Evolutionary conservation across 2,113 vertebrate genomes (phyloP).

Genomic region (Sus scrofa): DNA sequence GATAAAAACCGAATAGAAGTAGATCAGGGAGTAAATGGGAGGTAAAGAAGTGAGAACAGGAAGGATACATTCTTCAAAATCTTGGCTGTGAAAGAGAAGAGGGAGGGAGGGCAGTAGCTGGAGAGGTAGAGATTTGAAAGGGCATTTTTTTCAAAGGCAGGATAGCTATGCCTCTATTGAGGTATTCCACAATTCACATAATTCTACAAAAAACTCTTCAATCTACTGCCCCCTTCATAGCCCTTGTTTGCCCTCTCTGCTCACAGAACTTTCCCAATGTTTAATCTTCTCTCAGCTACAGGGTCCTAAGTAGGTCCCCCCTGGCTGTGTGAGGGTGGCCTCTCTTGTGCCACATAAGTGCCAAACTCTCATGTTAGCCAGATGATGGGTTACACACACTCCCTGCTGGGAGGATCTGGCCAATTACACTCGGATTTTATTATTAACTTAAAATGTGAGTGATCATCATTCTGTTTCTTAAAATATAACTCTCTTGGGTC

Average conservation of each 20-base stretch:
- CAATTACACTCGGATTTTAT: constrained; percentile 78
- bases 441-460: constrained; percentile 79
- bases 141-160: constrained; percentile 1
- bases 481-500: constrained; percentile 77
- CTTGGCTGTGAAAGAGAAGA: constrained; percentile 32
- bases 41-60: background rate
- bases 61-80: background rate
- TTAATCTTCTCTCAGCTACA: constrained; percentile 51
- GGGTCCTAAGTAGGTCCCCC: constrained; percentile 28
- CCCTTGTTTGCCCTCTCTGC: background rate
- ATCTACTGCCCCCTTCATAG: constrained; percentile 16
- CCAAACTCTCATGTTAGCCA: constrained; percentile 63
- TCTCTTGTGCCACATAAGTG: constrained; percentile 59
- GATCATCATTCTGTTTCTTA: constrained; percentile 77
- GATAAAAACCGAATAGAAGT: background rate
- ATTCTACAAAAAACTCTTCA: constrained; percentile 34
- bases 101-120: background rate
- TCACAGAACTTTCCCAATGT: constrained; percentile 45
- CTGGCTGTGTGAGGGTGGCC: constrained; percentile 60
- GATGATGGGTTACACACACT: constrained; percentile 55
- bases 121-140: background rate
- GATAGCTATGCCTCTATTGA: background rate
- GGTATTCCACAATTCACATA: background rate
- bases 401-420: constrained; percentile 69
- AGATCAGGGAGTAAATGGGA: background rate